phyloP scores from a whole-genome alignment of 1,140 invertebrate genomes.

The Pseudomyrmex dendroicus region DNA sequence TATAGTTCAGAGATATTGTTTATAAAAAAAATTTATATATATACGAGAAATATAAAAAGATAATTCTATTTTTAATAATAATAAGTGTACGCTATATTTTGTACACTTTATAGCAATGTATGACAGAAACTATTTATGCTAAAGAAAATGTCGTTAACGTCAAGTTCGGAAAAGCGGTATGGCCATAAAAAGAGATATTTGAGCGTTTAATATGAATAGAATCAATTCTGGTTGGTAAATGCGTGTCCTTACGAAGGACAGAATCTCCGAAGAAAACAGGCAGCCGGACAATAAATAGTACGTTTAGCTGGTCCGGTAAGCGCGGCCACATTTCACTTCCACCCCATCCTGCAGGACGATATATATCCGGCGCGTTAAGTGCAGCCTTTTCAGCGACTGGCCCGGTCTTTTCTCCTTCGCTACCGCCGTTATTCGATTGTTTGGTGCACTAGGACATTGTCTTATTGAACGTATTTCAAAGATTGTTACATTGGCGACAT shows the following conservation, averaged over 20 bases:
- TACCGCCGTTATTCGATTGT: slow-evolving; percentile 45
- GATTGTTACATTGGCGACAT: slow-evolving; percentile 9
- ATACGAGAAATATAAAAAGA: no score
- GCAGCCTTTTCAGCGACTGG: slow-evolving; percentile 64
- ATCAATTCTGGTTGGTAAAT: slow-evolving; percentile 49
- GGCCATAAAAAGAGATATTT: neutral
- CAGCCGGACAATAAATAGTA: slow-evolving; percentile 67
- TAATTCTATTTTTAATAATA: no score
- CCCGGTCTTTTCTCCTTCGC: slow-evolving; percentile 45
- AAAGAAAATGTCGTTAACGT: neutral
- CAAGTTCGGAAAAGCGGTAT: neutral
- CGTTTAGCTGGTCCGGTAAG: slow-evolving; percentile 63
- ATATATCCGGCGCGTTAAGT: slow-evolving; percentile 69
- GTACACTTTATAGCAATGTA: neutral
- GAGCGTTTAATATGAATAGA: slow-evolving; percentile 17
- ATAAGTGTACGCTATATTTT: no score
- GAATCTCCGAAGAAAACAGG: slow-evolving; percentile 41
- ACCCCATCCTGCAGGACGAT: slow-evolving; percentile 60
- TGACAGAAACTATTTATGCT: neutral
- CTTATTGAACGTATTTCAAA: neutral
- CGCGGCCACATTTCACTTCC: slow-evolving; percentile 68
- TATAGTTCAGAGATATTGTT: neutral
- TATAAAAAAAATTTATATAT: no score
- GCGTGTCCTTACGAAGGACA: neutral
- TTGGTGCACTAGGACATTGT: slow-evolving; percentile 35